Evolutionary conservation across 2,888 invertebrate genomes (phyloP).

Genomic region (Sepiola atlantica): DNA sequence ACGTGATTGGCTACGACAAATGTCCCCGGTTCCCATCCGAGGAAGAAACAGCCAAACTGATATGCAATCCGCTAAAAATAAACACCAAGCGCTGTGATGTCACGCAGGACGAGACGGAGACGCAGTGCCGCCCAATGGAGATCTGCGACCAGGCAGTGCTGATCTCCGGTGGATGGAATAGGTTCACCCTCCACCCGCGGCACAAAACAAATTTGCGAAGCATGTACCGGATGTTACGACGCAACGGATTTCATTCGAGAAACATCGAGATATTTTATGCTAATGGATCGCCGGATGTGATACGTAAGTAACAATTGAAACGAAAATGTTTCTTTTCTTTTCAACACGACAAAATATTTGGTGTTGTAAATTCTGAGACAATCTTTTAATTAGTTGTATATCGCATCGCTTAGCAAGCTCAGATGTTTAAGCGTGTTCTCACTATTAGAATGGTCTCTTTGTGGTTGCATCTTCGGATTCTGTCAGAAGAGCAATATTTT

Average conservation of each 20-base stretch:
- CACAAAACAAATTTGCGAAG: conserved; percentile 72
- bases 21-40: conserved; percentile 74
- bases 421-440: too few relatives aligned
- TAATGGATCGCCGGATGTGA: conserved; percentile 74
- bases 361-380: neutral
- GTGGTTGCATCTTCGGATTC: too few relatives aligned
- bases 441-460: too few relatives aligned
- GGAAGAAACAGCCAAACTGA: conserved; percentile 72
- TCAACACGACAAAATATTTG: neutral
- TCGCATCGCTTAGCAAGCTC: too few relatives aligned
- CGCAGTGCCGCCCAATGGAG: conserved; percentile 76
- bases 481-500: too few relatives aligned
- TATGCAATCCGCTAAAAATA: conserved; percentile 75
- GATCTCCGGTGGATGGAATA: conserved; percentile 77
- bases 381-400: too few relatives aligned
- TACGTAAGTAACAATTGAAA: conserved; percentile 61
- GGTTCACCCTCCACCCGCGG: conserved; percentile 73
- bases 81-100: conserved; percentile 76
- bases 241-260: conserved; percentile 75
- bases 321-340: neutral
- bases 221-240: conserved; percentile 74
- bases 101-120: conserved; percentile 72
- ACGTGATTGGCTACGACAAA: conserved; percentile 71
- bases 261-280: conserved; percentile 78
- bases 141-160: conserved; percentile 77